These are phyloP conservation scores for Proctacanthus coquilletti DNA, from an alignment of 1,140 invertebrate genomes.

Conservation along the genomic window DNA sequence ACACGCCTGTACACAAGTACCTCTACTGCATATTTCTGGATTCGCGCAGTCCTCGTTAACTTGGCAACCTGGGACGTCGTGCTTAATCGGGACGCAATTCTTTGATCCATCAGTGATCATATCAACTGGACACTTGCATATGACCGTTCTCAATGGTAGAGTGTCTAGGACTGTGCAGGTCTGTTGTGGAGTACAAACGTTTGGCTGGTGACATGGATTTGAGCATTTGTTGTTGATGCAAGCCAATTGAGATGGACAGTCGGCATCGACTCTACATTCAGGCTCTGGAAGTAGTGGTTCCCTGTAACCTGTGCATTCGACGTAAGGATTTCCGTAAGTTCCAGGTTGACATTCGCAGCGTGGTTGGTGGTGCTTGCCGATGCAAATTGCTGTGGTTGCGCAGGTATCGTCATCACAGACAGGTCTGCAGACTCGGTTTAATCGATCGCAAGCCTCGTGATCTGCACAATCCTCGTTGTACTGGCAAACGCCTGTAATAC, in stretches of 20 bases:
- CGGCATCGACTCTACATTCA: slow-evolving; percentile 56
- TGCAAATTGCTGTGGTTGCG: slow-evolving; percentile 55
- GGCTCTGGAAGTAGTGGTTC: slow-evolving; percentile 24
- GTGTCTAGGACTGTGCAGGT: slow-evolving; percentile 64
- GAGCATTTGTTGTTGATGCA: slow-evolving; percentile 63
- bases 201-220: slow-evolving; percentile 53
- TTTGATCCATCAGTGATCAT: slow-evolving; percentile 45
- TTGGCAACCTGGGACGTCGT: slow-evolving; percentile 30
- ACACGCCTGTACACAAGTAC: slow-evolving; percentile 66
- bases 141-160: slow-evolving; percentile 58
- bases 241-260: slow-evolving; percentile 54
- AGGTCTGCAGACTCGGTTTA: slow-evolving; percentile 67
- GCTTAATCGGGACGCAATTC: slow-evolving; percentile 40
- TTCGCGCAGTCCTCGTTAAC: slow-evolving; percentile 55
- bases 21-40: slow-evolving; percentile 53
- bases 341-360: slow-evolving; percentile 61
- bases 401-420: slow-evolving; percentile 67
- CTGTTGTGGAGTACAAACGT: slow-evolving; percentile 56
- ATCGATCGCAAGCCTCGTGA: slow-evolving; percentile 67
- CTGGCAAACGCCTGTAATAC: slow-evolving; percentile 66
- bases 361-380: slow-evolving; percentile 56
- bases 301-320: slow-evolving; percentile 43
- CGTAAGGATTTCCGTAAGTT: slow-evolving; percentile 61
- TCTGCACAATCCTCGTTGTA: slow-evolving; percentile 81
- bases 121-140: slow-evolving; percentile 65